Conservation (phyloP, 2,888 invertebrate species). For the Lissonota sp. region DNA sequence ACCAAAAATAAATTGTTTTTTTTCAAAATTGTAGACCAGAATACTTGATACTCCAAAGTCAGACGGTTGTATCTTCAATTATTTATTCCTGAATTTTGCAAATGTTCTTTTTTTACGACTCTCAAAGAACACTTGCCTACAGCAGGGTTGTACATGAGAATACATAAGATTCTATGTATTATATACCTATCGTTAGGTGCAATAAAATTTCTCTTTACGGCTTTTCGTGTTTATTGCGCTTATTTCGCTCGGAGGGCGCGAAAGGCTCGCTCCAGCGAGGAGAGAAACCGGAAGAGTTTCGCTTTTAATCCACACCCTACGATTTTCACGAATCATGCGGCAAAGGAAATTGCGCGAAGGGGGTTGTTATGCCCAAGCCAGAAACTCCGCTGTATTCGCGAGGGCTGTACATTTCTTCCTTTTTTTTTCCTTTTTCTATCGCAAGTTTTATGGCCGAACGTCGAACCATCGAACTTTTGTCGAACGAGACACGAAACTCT, state of each 20-base stretch:
- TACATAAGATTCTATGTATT: not conserved
- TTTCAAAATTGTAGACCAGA: too few species aligned
- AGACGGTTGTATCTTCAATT: too few species aligned
- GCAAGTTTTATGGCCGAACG: conserved; percentile 38
- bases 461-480: conserved; percentile 35
- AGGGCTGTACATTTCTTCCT: conserved; percentile 9
- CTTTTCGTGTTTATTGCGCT: conserved; percentile 53
- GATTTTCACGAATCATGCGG: conserved; percentile 50
- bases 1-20: too few species aligned
- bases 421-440: not conserved
- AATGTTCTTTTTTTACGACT: not conserved
- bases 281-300: conserved; percentile 14
- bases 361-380: not conserved
- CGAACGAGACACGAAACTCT: not conserved
- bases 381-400: not conserved
- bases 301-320: conserved; percentile 47
- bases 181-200: conserved; percentile 46
- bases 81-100: not conserved
- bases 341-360: conserved; percentile 27
- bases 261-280: too few species aligned
- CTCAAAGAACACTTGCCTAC: not conserved
- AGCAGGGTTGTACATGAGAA: not conserved
- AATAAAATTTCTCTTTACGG: conserved; percentile 53
- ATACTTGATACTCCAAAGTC: too few species aligned
- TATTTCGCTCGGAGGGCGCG: conserved; percentile 8